Evolutionary conservation across 2,113 vertebrate species (phyloP).

Genomic region (Plotosus lineatus): DNA sequence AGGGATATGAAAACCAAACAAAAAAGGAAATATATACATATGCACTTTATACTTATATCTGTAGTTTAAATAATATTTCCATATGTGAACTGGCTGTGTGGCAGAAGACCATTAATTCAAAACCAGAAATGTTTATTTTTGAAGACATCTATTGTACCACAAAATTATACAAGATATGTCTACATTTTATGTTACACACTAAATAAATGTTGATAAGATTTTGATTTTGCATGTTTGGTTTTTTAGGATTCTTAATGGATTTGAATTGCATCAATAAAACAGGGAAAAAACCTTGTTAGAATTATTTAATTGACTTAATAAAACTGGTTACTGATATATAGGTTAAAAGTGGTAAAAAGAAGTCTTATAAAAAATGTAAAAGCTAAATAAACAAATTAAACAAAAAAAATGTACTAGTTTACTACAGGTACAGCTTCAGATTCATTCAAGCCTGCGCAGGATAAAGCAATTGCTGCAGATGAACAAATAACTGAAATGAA

Average conservation of each 20-base stretch:
- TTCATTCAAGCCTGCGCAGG: not conserved
- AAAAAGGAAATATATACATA: not conserved
- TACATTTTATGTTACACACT: conserved; percentile 21
- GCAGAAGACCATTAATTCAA: not conserved
- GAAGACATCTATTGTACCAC: conserved; percentile 14
- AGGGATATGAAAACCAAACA: conserved; percentile 1
- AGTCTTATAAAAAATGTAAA: not conserved
- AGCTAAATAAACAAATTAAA: not conserved
- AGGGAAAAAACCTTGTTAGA: not conserved
- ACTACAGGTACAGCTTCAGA: not conserved
- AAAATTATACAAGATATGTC: conserved; percentile 15
- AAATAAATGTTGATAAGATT: conserved; percentile 3
- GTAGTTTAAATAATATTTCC: not conserved
- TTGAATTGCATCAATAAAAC: not conserved
- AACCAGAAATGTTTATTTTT: conserved; percentile 43
- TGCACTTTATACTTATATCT: conserved; percentile 20
- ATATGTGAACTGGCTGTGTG: not conserved
- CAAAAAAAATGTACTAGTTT: not conserved
- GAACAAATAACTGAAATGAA: not conserved
- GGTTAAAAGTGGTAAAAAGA: not conserved
- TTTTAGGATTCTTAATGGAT: not conserved
- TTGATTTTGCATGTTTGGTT: not conserved
- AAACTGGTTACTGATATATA: not conserved
- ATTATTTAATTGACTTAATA: not conserved
- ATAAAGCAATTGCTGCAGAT: not conserved